phyloP scores from a whole-genome alignment of 2,888 invertebrate species.

The Panorpa germanica region DNA sequence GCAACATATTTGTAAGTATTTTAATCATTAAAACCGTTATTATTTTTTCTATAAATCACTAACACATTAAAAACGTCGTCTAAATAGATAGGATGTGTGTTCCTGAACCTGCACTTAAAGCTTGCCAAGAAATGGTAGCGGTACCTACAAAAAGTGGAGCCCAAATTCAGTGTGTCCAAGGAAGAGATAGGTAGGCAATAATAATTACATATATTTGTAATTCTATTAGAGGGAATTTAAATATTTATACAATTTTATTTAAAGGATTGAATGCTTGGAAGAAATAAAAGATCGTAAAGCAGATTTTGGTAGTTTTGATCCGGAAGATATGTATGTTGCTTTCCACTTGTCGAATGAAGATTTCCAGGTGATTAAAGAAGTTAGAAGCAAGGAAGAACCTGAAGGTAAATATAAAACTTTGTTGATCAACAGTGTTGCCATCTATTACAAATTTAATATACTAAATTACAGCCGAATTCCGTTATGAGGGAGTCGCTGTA shows the following conservation, averaged over 20 bases:
- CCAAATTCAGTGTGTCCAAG: constrained; percentile 41
- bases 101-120: constrained; percentile 37
- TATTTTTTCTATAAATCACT: too few relatives aligned
- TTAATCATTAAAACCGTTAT: too few relatives aligned
- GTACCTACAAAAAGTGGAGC: constrained; percentile 37
- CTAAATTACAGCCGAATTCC: constrained; percentile 55
- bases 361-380: constrained; percentile 56
- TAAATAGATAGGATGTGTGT: constrained; percentile 69
- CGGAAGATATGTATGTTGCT: constrained; percentile 78
- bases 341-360: constrained; percentile 50
- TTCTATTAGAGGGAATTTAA: background rate
- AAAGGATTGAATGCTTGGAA: constrained; percentile 53
- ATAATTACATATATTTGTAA: constrained; percentile 2
- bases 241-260: constrained; percentile 9
- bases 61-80: too few relatives aligned
- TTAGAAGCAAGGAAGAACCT: constrained; percentile 56
- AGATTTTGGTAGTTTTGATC: constrained; percentile 66
- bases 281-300: constrained; percentile 58
- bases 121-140: constrained; percentile 46
- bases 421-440: too few relatives aligned
- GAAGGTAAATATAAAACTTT: constrained; percentile 32
- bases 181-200: constrained; percentile 42
- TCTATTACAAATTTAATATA: too few relatives aligned
- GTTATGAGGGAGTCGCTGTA: constrained; percentile 67
- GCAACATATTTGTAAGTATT: too few relatives aligned